Evolutionary conservation across 2,113 vertebrate genomes (phyloP).

Genomic region (Dromiciops gliroides): DNA sequence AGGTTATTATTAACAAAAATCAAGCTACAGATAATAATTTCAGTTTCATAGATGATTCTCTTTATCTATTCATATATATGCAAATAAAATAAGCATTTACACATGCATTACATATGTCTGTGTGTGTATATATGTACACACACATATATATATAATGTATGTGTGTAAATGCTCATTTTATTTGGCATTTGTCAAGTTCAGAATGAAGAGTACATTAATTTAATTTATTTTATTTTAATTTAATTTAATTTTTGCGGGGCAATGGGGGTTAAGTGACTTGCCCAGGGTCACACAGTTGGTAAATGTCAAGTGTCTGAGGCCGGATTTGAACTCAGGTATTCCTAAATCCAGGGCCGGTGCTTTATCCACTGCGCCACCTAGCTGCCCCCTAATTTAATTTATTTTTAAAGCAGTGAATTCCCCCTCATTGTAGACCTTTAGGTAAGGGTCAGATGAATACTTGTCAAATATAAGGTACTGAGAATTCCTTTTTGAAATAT

Average conservation of each 20-base stretch:
- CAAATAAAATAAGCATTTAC: too few relatives aligned
- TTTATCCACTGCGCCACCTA: too few relatives aligned
- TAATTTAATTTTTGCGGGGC: too few relatives aligned
- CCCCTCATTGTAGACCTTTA: background rate
- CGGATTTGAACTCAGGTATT: too few relatives aligned
- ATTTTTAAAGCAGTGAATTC: background rate
- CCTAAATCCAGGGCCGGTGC: too few relatives aligned
- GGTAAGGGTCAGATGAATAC: background rate
- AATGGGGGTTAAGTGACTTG: too few relatives aligned
- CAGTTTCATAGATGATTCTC: background rate
- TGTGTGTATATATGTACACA: too few relatives aligned
- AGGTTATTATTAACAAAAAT: background rate
- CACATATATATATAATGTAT: background rate
- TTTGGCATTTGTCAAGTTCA: background rate
- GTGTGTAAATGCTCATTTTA: background rate
- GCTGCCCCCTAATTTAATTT: too few relatives aligned
- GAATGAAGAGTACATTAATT: background rate
- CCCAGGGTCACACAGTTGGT: too few relatives aligned
- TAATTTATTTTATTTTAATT: too few relatives aligned
- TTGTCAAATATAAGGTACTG: background rate
- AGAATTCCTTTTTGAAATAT: background rate
- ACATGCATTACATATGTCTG: too few relatives aligned
- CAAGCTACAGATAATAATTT: background rate
- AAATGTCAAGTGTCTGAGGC: too few relatives aligned
- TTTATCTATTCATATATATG: background rate